Percentiles rank a stretch among this genome's conserved stretches.
phyloP scores from a whole-genome alignment of 2,113 vertebrate species.

The Calypte anna region DNA sequence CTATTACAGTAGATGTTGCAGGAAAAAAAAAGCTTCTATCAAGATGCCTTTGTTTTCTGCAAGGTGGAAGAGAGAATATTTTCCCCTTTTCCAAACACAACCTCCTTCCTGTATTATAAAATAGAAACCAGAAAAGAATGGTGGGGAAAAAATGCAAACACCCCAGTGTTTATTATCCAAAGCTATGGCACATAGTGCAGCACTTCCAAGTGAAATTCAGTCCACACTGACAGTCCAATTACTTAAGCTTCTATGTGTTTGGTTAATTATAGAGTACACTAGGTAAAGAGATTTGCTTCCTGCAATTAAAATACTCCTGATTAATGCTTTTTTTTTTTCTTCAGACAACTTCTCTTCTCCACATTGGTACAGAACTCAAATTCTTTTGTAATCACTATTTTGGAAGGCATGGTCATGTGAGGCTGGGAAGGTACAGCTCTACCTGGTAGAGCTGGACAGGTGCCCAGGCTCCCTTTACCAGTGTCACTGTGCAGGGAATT shows the following conservation, averaged over 20 bases:
- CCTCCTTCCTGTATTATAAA: neutral
- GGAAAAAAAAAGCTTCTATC: neutral
- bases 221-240: neutral
- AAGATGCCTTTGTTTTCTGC: neutral
- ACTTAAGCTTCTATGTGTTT: neutral
- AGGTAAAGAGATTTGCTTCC: neutral
- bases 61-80: neutral
- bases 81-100: neutral
- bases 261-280: neutral
- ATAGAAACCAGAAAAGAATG: neutral
- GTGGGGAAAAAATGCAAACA: neutral
- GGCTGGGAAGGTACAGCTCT: neutral
- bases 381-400: rapidly evolving
- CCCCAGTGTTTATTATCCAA: neutral
- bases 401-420: rapidly evolving
- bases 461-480: no score
- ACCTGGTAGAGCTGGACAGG: no score
- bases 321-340: neutral
- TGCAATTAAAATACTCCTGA: neutral
- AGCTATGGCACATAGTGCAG: neutral
- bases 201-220: neutral
- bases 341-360: neutral
- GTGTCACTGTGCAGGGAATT: rapidly evolving
- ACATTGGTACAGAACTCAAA: neutral
- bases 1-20: no score